Evolutionary conservation across 2,113 vertebrate genomes (phyloP), one percentile per base, ranked within the genome.

Genomic region (Saimiri boliviensis): DNA sequence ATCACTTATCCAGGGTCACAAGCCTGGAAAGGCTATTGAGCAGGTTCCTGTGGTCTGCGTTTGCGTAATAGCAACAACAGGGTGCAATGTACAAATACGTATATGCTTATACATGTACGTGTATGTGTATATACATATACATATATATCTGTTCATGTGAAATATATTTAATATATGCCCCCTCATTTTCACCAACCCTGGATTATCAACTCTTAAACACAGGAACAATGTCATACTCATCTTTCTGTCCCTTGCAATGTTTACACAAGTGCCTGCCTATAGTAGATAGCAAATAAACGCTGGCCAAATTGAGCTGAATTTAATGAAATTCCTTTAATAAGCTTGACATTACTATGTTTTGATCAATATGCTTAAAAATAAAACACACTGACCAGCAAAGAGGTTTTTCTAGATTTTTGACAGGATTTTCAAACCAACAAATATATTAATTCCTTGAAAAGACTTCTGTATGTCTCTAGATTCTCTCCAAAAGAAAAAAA

Each of bases 311-410:
- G 37, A 94, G 47, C 19, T 91, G 25, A 95, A 85, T 37, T 76
- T 56, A 90, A 94, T 63, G 77, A 89, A 90, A 92, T 81, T 49
- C 8, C 23, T 94, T 82, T 89, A 70, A 76, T 35, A 82, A 86
- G 23, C n/a, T 87, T 94, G 25, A 10, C 63, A 17, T 82, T 79
- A 66, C 25, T 35, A 70, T 2, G 6, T 85, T 85, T 89, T 93
- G 6, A 96, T 86, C 91, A 76, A 52, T 52, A 54, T 70, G 32
- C 54, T 58, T 89, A 20, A 94, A 91, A 94, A 82, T 86, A 68
- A 92, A 52, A 93, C 11, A 25, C 10, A 63, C 0, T 45, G 32
- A 66, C 27, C 89, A 93, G n/a, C 19, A 68, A 23, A 52, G 27
- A 80, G 8, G 58, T 85, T 91, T 88, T 88, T 79, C 54, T 49